Conservation (phyloP, 2,113 vertebrate species). For the Symphodus melops region DNA sequence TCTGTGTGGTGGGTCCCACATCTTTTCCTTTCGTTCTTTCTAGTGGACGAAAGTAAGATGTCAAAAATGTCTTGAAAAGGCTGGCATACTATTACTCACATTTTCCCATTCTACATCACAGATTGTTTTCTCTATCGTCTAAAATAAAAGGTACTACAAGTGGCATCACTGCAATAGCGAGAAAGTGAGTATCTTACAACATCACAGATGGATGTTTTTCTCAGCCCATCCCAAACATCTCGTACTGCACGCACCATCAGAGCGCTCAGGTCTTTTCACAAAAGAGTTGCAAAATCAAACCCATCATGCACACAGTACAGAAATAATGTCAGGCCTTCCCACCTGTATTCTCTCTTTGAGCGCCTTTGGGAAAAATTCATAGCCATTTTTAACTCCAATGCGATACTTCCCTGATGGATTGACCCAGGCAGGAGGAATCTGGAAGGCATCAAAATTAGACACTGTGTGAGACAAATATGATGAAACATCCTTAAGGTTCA, state of each 20-base stretch:
- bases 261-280: neutral
- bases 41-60: conserved; percentile 55
- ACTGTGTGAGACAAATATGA: conserved; percentile 9
- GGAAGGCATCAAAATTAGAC: conserved; percentile 47
- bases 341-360: conserved; percentile 98
- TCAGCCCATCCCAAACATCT: neutral
- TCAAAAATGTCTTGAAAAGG: neutral
- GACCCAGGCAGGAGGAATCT: conserved; percentile 92
- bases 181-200: neutral
- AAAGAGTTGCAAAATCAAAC: neutral
- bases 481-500: neutral
- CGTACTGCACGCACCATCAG: neutral
- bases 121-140: no score
- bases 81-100: no score
- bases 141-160: neutral
- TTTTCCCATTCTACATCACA: no score
- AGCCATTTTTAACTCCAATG: conserved; percentile 97
- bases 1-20: conserved; percentile 95
- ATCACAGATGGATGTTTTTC: neutral
- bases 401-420: conserved; percentile 95
- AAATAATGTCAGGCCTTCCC: conserved; percentile 43
- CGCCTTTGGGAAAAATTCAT: conserved; percentile 97
- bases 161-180: neutral
- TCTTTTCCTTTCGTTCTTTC: conserved; percentile 98
- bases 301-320: neutral